A percentile compares a stretch with the other conserved stretches of the same genome.
Conservation (phyloP, 1,140 invertebrate genomes). For the Vollenhovia emeryi region DNA sequence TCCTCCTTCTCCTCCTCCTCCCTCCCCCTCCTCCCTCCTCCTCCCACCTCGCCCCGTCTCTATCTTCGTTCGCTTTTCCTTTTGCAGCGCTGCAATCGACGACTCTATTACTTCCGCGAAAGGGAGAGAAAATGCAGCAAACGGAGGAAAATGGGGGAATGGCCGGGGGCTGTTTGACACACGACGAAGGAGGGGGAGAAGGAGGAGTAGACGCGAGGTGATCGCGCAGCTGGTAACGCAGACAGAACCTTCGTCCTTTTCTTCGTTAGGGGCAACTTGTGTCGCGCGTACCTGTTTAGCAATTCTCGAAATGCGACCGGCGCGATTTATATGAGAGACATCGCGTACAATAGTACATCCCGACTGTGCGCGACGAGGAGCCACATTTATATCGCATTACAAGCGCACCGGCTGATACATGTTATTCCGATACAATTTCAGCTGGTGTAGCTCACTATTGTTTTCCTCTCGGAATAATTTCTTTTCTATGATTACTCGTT, state of each 20-base stretch:
- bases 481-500: neutral
- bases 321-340: conserved; percentile 49
- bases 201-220: conserved; percentile 46
- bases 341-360: conserved; percentile 43
- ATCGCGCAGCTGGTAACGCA: conserved; percentile 67
- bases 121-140: conserved; percentile 59
- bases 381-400: conserved; percentile 43
- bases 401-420: neutral
- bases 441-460: neutral
- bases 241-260: conserved; percentile 51
- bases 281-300: conserved; percentile 41
- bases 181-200: neutral
- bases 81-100: conserved; percentile 73
- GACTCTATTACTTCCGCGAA: conserved; percentile 73
- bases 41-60: conserved; percentile 37
- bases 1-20: neutral
- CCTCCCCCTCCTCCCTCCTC: neutral
- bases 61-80: conserved; percentile 69
- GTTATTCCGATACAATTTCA: conserved; percentile 37
- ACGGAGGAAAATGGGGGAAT: conserved; percentile 35
- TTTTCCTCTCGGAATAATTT: conserved; percentile 22
- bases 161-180: conserved; percentile 49
- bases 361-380: conserved; percentile 19
- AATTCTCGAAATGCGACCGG: conserved; percentile 52
- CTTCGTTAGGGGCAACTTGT: conserved; percentile 46